A percentile compares a stretch with the other conserved stretches of the same genome.
phyloP scores from a whole-genome alignment of 2,113 vertebrate species.

The Cavia porcellus region DNA sequence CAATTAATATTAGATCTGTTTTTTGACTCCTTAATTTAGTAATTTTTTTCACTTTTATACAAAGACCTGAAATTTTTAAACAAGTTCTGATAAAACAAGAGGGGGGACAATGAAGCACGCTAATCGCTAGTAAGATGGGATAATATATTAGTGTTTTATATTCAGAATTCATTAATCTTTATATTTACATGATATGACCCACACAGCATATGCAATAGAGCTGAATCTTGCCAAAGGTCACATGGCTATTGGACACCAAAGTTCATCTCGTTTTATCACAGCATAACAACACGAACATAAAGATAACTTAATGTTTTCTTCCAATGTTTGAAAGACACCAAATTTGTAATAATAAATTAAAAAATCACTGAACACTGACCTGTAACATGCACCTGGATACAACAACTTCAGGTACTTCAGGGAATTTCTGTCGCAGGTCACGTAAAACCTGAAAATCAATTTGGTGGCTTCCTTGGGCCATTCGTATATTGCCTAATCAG shows the following conservation, averaged over 20 bases:
- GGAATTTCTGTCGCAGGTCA: constrained; percentile 99
- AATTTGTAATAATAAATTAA: constrained; percentile 56
- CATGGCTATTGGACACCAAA: constrained; percentile 40
- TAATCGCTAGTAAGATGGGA: background rate
- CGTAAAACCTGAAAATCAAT: constrained; percentile 99
- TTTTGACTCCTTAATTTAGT: constrained; percentile 48
- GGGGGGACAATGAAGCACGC: background rate
- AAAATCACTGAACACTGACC: constrained; percentile 89
- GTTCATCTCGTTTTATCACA: constrained; percentile 27
- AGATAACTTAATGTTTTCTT: constrained; percentile 24
- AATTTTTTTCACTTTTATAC: constrained; percentile 34
- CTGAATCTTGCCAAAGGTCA: constrained; percentile 4
- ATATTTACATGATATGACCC: background rate
- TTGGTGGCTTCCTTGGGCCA: constrained; percentile 99
- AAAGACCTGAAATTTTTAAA: background rate
- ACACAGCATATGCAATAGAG: background rate
- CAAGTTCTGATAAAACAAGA: constrained; percentile 14
- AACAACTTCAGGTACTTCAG: constrained; percentile 98
- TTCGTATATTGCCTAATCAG: constrained; percentile 97
- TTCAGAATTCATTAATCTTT: background rate
- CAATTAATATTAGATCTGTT: constrained; percentile 24
- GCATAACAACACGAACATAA: constrained; percentile 51
- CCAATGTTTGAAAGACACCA: constrained; percentile 32
- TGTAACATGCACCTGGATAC: constrained; percentile 99
- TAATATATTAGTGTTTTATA: background rate